phyloP scores from a whole-genome alignment of 2,113 vertebrate species.

The Mionectes macconnelli region DNA sequence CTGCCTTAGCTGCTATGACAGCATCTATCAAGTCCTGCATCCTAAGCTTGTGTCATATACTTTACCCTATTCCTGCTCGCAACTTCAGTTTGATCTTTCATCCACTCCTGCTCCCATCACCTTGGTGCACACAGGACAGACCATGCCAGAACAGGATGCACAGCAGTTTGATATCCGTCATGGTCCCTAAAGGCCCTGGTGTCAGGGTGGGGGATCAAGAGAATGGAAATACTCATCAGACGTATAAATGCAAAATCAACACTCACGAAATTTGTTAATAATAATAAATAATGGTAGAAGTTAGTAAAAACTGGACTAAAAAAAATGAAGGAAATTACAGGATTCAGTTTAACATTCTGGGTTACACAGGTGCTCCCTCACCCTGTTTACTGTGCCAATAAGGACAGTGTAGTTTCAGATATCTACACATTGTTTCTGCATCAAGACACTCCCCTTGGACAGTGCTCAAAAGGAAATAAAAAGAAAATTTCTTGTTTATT shows the following conservation, averaged over 20 bases:
- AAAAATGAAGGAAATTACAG: neutral
- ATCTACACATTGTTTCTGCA: neutral
- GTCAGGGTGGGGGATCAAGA: neutral
- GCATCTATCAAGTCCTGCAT: rapidly evolving
- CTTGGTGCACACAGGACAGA: neutral
- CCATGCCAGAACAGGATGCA: rapidly evolving
- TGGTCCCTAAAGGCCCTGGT: neutral
- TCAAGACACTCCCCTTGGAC: slow-evolving; percentile 27
- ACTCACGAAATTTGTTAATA: neutral
- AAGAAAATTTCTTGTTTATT: slow-evolving; percentile 12
- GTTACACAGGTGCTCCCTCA: neutral
- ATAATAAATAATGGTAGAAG: neutral
- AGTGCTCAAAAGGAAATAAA: slow-evolving; percentile 5
- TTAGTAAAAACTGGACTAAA: neutral
- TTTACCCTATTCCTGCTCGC: neutral
- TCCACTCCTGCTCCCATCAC: neutral
- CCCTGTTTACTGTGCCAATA: neutral
- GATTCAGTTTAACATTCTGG: neutral
- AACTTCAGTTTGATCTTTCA: neutral
- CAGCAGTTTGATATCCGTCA: neutral
- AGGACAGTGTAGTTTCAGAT: neutral
- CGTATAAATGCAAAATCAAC: neutral
- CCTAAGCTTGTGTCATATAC: neutral
- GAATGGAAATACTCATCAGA: neutral
- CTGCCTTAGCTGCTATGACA: rapidly evolving